Conservation (phyloP, 2,888 invertebrate genomes). For the Sinopyrophorus schimmeli region DNA sequence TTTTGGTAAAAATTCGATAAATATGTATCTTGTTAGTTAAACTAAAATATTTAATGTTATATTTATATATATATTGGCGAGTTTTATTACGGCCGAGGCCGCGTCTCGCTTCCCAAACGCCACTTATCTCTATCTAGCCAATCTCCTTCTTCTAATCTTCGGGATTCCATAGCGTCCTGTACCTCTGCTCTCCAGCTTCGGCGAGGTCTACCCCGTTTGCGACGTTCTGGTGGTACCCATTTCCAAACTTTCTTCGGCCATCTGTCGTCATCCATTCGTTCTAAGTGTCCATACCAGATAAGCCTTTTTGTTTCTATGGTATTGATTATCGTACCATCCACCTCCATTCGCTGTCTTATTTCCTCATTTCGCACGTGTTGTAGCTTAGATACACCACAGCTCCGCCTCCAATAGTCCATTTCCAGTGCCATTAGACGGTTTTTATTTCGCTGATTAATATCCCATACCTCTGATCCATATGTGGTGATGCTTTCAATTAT, state of each 20-base stretch:
- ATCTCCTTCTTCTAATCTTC: background rate
- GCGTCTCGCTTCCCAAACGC: background rate
- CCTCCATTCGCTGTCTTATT: background rate
- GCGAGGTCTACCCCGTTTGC: background rate
- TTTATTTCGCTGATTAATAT: background rate
- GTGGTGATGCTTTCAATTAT: background rate
- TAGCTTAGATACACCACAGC: background rate
- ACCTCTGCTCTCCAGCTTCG: background rate
- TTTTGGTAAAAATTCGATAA: too few species aligned
- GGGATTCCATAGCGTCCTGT: background rate
- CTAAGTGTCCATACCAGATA: background rate
- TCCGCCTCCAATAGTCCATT: slow-evolving; percentile 1
- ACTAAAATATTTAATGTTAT: too few species aligned
- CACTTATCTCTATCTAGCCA: background rate
- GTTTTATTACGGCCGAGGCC: background rate
- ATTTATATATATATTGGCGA: too few species aligned
- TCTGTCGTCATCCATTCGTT: background rate
- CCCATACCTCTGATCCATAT: background rate
- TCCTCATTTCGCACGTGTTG: background rate
- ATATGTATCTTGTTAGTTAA: too few species aligned
- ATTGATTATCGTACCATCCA: background rate
- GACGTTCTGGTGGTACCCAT: background rate
- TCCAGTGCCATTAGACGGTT: background rate
- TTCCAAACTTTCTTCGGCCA: background rate
- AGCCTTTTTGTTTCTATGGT: background rate